Base-by-base conservation (phyloP, 2,113 vertebrate species). In the Scopus umbretta region DNA sequence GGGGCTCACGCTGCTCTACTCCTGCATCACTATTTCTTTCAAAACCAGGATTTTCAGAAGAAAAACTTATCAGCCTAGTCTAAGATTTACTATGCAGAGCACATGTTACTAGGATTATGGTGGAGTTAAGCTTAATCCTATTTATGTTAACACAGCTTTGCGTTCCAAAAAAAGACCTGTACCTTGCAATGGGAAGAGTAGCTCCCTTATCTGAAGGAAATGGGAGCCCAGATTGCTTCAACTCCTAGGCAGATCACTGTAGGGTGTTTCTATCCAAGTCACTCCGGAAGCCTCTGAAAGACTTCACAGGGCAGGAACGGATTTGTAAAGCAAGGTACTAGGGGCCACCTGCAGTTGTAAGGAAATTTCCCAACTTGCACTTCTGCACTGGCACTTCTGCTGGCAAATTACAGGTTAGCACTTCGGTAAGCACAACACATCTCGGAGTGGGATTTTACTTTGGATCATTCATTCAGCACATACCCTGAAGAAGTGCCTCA, bases 111-210 rank as follows among this genome's bases (percentile, higher is more conserved):
- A 40, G 94, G 93, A 97, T 96, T 98, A 96, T 62, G 86, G 76
- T 16, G 42, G 91, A 95, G 81, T 93, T 97, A 82, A 88, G 83
- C 88, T 90, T 98, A 97, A 98, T 98, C 97, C 68, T 97, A 94
- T 96, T 97, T 92, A 96, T 78, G 78, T 84, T 96, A 97, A 65
- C 93, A 8, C 65, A 92, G 97, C 96, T 98, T 98, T 97, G 90
- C 22, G 38, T 75, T 95, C 97, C 96, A 97, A 97, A 95, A 98
- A 95, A 97, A 93, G 89, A 42, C 88, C 40, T 95, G 92, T 68
- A 75, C 79, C 72, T 47, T 25, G 42, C 58, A 88, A 6, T 18
- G 34, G 58, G 22, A 52, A 74, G 56, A 93, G 70, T 16, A 86
- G n/a, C 42, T 70, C 53, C 45, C 43, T 80, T 7, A 47, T 40